phyloP scores from a whole-genome alignment of 2,797 vertebrate species.

The Mus caroli region DNA sequence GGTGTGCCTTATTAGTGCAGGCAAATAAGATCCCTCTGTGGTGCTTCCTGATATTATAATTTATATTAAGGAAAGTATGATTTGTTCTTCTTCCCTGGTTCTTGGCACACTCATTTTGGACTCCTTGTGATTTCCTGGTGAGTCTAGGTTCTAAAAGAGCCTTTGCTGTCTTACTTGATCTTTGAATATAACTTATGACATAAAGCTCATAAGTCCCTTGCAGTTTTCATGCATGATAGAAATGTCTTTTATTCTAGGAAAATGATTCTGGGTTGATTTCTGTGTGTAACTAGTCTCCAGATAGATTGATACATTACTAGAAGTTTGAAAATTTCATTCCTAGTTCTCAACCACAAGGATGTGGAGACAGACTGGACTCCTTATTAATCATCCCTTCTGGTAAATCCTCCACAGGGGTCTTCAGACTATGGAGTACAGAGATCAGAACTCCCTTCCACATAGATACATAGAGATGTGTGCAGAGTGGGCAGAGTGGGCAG shows the following conservation, averaged over 20 bases:
- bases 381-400: background rate
- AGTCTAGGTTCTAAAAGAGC: background rate
- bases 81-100: background rate
- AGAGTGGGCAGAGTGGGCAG: background rate
- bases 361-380: background rate
- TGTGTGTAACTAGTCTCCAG: background rate
- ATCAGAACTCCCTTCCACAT: background rate
- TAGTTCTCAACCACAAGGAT: background rate
- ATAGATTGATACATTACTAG: background rate
- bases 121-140: background rate
- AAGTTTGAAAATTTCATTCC: background rate
- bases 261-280: background rate
- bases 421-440: background rate
- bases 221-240: background rate
- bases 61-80: background rate
- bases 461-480: background rate
- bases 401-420: background rate
- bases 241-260: background rate
- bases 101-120: background rate
- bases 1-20: constrained; percentile 15
- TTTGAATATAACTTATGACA: background rate
- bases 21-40: background rate
- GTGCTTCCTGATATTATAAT: background rate
- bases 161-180: background rate
- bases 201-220: background rate